Evolutionary conservation across 2,888 invertebrate species (phyloP).

Genomic region (Eupsilia transversa): DNA sequence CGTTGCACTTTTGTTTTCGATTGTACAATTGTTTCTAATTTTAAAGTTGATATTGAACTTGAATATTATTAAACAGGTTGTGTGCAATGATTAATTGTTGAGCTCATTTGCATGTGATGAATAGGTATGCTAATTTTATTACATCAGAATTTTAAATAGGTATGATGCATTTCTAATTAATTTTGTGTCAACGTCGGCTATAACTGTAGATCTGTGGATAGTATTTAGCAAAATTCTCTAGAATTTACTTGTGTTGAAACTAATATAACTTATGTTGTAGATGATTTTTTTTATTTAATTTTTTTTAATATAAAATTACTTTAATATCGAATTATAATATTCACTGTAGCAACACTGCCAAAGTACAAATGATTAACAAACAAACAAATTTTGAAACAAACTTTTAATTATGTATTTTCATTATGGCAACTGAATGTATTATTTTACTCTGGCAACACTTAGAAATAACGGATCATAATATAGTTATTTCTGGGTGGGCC

Average conservation of each 20-base stretch:
- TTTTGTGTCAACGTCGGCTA: constrained; percentile 8
- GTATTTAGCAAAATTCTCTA: not conserved
- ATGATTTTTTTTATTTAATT: too few species aligned
- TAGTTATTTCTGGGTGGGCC: too few species aligned
- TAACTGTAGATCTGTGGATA: constrained; percentile 19
- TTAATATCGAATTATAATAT: too few species aligned
- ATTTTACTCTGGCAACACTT: too few species aligned
- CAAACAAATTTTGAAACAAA: too few species aligned
- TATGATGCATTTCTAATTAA: constrained; percentile 25
- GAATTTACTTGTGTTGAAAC: not conserved
- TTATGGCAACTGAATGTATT: too few species aligned
- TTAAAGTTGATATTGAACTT: constrained; percentile 46
- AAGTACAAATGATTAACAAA: too few species aligned
- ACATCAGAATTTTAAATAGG: constrained; percentile 32
- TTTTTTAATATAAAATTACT: too few species aligned
- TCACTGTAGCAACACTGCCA: too few species aligned
- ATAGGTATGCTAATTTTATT: constrained; percentile 41
- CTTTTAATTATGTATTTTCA: too few species aligned
- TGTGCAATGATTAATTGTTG: constrained; percentile 47
- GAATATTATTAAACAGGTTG: constrained; percentile 36
- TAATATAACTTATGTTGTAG: not conserved
- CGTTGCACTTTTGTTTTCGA: constrained; percentile 55
- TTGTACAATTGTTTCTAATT: constrained; percentile 55
- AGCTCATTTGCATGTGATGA: constrained; percentile 46
- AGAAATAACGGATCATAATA: too few species aligned